Evolutionary conservation across 2,113 vertebrate species (phyloP).

Genomic region (Pseudopodoces humilis): DNA sequence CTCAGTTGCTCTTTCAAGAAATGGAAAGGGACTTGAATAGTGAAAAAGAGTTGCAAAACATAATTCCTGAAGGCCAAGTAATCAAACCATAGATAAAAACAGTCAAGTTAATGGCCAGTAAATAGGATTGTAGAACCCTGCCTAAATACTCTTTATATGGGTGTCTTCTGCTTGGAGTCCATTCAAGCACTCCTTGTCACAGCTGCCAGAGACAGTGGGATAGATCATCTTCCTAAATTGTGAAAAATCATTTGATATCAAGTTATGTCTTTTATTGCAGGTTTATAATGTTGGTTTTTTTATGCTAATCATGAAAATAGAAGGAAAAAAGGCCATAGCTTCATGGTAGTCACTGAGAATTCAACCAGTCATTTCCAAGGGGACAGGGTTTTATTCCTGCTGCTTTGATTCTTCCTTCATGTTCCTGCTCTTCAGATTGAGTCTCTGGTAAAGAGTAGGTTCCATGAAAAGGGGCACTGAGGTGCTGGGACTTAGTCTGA

Average conservation of each 20-base stretch:
- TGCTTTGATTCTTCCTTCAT: background rate
- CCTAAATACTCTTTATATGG: background rate
- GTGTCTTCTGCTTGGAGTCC: background rate
- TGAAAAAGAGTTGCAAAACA: background rate
- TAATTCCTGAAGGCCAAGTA: background rate
- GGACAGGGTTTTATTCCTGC: background rate
- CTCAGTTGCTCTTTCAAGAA: background rate
- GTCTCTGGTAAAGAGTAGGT: background rate
- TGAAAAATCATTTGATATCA: fast-evolving
- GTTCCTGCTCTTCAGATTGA: background rate
- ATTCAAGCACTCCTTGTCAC: background rate
- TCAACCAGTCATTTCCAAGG: background rate
- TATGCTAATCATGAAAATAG: background rate
- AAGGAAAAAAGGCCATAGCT: no score
- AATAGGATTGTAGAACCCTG: background rate
- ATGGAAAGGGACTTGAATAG: background rate
- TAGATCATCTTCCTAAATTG: background rate
- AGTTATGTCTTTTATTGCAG: background rate
- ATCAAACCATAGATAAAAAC: background rate
- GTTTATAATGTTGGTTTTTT: background rate
- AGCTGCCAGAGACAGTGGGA: background rate
- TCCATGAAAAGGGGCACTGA: background rate
- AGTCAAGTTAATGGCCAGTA: background rate
- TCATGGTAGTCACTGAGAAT: background rate
- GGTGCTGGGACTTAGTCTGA: background rate